A percentile compares a stretch with the other conserved stretches of the same genome.
These are phyloP conservation scores for Athalia circularis DNA, from an alignment of 2,888 invertebrate species.

Conservation along the genomic window DNA sequence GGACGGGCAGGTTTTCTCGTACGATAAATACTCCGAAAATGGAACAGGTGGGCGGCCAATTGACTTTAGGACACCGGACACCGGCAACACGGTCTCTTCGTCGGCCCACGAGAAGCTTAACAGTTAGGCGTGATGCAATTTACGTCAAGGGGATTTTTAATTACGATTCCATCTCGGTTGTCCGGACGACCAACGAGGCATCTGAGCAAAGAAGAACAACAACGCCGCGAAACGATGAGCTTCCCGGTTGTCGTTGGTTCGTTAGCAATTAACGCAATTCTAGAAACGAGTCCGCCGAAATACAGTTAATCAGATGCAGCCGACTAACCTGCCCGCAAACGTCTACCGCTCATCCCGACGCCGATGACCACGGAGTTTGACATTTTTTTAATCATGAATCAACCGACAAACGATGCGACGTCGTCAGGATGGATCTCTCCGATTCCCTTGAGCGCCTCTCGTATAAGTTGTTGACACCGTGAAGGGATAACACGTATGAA, in stretches of 20 bases:
- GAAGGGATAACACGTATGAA: slow-evolving; percentile 16
- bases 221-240: background rate
- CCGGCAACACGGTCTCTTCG: slow-evolving; percentile 17
- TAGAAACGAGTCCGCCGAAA: background rate
- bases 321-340: background rate
- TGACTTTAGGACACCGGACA: slow-evolving; percentile 31
- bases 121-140: slow-evolving; percentile 65
- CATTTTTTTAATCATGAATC: slow-evolving; percentile 19
- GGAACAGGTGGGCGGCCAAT: slow-evolving; percentile 42
- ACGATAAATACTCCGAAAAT: slow-evolving; percentile 59
- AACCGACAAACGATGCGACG: background rate
- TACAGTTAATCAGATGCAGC: slow-evolving; percentile 16
- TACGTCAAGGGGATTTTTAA: slow-evolving; percentile 53
- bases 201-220: background rate
- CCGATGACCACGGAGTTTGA: background rate
- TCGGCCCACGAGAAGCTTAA: slow-evolving; percentile 48
- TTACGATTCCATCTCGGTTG: slow-evolving; percentile 47
- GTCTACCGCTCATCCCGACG: background rate
- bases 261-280: slow-evolving; percentile 25
- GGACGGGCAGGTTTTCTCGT: slow-evolving; percentile 42
- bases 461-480: background rate
- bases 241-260: background rate
- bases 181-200: background rate
- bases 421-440: slow-evolving; percentile 7
- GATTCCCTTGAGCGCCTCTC: background rate